Evolutionary conservation across 2,797 vertebrate species (phyloP), one percentile per base, ranked within the genome.

Genomic region (Micropoecilia bifurca): DNA sequence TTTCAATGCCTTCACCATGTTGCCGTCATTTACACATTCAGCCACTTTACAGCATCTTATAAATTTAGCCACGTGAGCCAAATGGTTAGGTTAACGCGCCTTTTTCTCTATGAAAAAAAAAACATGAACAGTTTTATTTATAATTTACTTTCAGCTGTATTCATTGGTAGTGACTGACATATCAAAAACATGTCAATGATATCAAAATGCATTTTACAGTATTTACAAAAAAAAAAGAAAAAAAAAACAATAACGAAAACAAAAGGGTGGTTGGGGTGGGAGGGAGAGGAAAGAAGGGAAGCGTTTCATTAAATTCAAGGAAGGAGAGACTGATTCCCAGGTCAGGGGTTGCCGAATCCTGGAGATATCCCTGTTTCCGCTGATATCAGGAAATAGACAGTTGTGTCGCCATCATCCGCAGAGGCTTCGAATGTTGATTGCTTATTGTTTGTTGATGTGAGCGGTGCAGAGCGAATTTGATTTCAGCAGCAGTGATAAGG

Each of bases 141-240:
- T 95, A 95, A 95, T 95, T 96, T 95, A 95, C 93, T 95, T 94
- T 95, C 89, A 95, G 93, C 93, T 96, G 95, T 95, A 95, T 94
- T 96, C 94, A 96, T 95, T 95, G 95, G 93, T 95, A 94, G 93
- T 95, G 94, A 95, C 92, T 94, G 94, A 95, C 94, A 95, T 96
- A 94, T 96, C 92, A 96, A 96, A 71, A 95, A 95, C 94, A 96
- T 96, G 95, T 96, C 95, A 95, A 96, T 96, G 95, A 95, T 96
- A 96, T 96, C 95, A 96, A 96, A 96, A 96, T 96, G 95, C 95
- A 95, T 95, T 95, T 91, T 96, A 95, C 95, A 95, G 92, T 95
- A 96, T 96, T 95, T 95, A 96, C 94, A 95, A 90, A 87, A 91
- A 89, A 80, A 46, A 66, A 92, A 33, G 33, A 33, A 92, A 94